Evolutionary conservation across 2,797 vertebrate genomes (phyloP).

Genomic region (Lophius americanus): DNA sequence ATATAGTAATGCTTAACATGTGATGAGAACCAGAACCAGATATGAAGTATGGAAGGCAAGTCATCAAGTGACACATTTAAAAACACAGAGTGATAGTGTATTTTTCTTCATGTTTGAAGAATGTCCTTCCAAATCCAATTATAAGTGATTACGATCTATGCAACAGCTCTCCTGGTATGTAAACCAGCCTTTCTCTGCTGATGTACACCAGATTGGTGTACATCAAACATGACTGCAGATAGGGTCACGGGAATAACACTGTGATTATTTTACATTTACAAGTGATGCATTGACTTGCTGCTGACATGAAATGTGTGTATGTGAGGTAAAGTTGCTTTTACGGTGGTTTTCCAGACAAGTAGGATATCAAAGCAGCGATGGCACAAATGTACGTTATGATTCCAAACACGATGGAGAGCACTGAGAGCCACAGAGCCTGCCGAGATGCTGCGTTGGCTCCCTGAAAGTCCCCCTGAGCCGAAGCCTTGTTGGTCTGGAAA

Average conservation of each 20-base stretch:
- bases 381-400: conserved; percentile 88
- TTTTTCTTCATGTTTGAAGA: conserved; percentile 7
- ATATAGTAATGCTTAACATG: conserved; percentile 10
- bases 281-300: conserved; percentile 40
- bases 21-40: conserved; percentile 38
- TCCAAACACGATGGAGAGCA: conserved; percentile 88
- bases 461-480: conserved; percentile 87
- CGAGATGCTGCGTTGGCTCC: conserved; percentile 86
- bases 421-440: conserved; percentile 87
- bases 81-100: conserved; percentile 10
- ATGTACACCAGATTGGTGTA: conserved; percentile 13
- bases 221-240: conserved; percentile 29
- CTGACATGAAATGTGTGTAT: conserved; percentile 17
- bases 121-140: conserved; percentile 37
- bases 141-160: conserved; percentile 21
- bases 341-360: conserved; percentile 87
- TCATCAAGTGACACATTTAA: conserved; percentile 28
- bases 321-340: conserved; percentile 63
- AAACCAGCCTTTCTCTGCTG: conserved; percentile 4
- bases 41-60: conserved; percentile 3
- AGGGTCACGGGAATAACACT: conserved; percentile 18
- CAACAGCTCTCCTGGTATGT: conserved; percentile 8
- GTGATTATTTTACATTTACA: conserved; percentile 42
- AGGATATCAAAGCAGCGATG: conserved; percentile 86
- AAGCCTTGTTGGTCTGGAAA: conserved; percentile 89